Evolutionary conservation across 1,140 invertebrate species (phyloP).

Genomic region (Pachypeltis micranthus): DNA sequence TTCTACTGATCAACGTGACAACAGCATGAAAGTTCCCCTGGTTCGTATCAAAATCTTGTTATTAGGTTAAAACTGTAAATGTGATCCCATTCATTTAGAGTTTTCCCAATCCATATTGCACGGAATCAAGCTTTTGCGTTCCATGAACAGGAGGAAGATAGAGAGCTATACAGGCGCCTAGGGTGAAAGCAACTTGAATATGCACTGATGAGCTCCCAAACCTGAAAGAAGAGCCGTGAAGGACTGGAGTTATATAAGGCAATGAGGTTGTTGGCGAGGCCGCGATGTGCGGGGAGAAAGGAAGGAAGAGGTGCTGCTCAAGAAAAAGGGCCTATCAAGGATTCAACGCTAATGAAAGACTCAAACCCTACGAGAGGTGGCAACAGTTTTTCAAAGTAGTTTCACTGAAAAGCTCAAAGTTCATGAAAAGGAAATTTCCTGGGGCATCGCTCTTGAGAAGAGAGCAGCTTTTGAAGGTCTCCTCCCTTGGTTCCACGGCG

Average conservation of each 20-base stretch:
- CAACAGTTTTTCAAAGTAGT: constrained; percentile 9
- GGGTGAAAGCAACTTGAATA: too few relatives aligned
- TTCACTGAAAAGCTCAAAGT: background rate
- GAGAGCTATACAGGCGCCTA: too few relatives aligned
- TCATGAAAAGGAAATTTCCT: constrained; percentile 2
- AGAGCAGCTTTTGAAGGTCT: background rate
- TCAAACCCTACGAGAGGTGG: background rate
- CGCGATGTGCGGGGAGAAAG: background rate
- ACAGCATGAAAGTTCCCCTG: too few relatives aligned
- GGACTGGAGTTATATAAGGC: background rate
- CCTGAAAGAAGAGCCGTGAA: background rate
- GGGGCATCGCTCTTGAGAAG: background rate
- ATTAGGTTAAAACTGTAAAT: too few relatives aligned
- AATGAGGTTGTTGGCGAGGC: background rate
- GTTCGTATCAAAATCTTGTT: too few relatives aligned
- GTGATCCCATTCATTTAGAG: too few relatives aligned
- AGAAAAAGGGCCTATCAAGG: background rate
- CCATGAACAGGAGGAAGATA: too few relatives aligned
- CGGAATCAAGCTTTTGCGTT: too few relatives aligned
- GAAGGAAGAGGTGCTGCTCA: background rate
- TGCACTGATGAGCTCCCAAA: too few relatives aligned
- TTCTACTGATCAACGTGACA: too few relatives aligned
- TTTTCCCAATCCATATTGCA: too few relatives aligned
- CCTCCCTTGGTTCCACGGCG: too few relatives aligned
- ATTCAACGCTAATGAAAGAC: constrained; percentile 6